Evolutionary conservation across 2,797 vertebrate species (phyloP).

Genomic region (Capromys pilorides): DNA sequence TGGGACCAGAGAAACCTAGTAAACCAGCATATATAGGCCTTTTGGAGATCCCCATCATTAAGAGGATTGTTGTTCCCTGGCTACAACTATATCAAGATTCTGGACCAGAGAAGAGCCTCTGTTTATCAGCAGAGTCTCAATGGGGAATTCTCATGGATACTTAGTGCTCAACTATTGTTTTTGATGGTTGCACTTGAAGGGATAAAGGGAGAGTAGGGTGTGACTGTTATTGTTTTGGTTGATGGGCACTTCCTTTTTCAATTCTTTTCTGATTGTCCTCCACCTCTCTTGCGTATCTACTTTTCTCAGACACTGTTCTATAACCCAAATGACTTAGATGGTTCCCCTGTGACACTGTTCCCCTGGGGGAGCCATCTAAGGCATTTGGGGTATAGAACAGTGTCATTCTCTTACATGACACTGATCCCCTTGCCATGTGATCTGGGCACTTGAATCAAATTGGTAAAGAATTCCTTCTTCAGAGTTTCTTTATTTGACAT

Average conservation of each 20-base stretch:
- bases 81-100: neutral
- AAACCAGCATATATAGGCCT: neutral
- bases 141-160: neutral
- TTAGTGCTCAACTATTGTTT: neutral
- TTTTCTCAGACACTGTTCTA: neutral
- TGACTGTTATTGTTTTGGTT: constrained; percentile 13
- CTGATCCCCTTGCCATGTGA: neutral
- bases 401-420: neutral
- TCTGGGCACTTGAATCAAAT: neutral
- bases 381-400: too few relatives aligned
- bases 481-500: constrained; percentile 9
- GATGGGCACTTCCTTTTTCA: neutral
- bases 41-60: neutral
- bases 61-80: neutral
- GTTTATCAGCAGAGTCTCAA: neutral
- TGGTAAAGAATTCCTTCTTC: neutral
- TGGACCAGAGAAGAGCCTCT: neutral
- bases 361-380: too few relatives aligned
- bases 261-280: neutral
- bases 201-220: neutral
- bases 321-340: neutral
- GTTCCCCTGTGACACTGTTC: too few relatives aligned
- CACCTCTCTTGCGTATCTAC: neutral
- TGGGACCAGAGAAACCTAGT: neutral
- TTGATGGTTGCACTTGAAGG: neutral